Evolutionary conservation across 2,113 vertebrate species (phyloP).

Genomic region (Arothron firmamentum): DNA sequence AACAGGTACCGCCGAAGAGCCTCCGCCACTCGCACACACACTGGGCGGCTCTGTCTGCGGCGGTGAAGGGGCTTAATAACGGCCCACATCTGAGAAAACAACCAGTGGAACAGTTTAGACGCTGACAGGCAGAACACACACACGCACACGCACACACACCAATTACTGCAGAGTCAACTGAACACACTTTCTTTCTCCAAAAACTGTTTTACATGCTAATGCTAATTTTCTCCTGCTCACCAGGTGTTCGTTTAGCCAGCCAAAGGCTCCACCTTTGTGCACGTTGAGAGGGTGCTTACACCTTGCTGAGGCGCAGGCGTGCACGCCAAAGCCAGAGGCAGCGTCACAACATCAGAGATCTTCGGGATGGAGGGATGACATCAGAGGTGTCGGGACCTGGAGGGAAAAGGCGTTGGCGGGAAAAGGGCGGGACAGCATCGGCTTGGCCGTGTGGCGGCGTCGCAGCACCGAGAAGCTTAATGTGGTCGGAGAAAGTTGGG

Average conservation of each 20-base stretch:
- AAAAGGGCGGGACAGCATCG: constrained; percentile 24
- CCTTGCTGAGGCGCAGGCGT: constrained; percentile 1
- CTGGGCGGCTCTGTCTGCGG: constrained; percentile 26
- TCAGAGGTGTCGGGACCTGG: constrained; percentile 40
- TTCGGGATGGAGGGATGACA: constrained; percentile 44
- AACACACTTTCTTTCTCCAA: no score
- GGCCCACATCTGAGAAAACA: constrained; percentile 61
- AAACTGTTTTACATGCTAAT: no score
- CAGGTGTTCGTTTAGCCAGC: background rate
- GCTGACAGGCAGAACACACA: constrained; percentile 47
- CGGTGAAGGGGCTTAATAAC: constrained; percentile 44
- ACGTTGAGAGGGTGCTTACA: no score
- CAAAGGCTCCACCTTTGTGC: no score
- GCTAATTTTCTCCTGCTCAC: background rate
- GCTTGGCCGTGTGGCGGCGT: constrained; percentile 12
- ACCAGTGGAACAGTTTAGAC: constrained; percentile 39
- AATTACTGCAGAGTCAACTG: constrained; percentile 22
- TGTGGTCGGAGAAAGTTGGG: constrained; percentile 24
- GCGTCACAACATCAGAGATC: constrained; percentile 55
- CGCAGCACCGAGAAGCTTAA: constrained; percentile 10
- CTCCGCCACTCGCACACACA: background rate
- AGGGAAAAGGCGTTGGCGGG: constrained; percentile 30
- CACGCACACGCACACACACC: constrained; percentile 19
- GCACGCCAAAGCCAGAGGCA: constrained; percentile 32
- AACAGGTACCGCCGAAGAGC: constrained; percentile 35